These are phyloP conservation scores for Prinia subflava DNA, from an alignment of 2,113 vertebrate genomes.

Conservation along the genomic window DNA sequence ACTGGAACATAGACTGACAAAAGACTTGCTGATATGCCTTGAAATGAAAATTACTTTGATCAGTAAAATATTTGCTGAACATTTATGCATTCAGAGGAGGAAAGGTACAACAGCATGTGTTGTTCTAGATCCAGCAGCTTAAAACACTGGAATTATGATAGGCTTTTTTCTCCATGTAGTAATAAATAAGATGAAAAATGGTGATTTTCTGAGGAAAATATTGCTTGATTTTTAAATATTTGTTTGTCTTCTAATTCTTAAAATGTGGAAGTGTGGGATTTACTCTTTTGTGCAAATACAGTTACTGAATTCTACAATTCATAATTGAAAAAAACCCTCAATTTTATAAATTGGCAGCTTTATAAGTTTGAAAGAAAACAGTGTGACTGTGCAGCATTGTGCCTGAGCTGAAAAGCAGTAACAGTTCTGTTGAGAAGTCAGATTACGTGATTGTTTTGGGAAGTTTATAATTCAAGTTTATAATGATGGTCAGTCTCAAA, in stretches of 20 bases:
- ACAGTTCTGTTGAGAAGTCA: not conserved
- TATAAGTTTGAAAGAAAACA: not conserved
- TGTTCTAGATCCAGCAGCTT: not conserved
- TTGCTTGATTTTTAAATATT: not conserved
- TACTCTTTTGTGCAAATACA: not conserved
- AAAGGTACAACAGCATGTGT: not conserved
- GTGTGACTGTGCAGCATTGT: not conserved
- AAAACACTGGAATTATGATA: not conserved
- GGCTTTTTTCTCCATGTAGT: not conserved
- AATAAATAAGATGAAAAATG: not conserved
- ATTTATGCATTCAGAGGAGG: not conserved
- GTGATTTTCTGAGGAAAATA: not conserved
- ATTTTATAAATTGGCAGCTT: not conserved
- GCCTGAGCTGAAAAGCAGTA: not conserved
- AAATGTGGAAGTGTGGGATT: not conserved
- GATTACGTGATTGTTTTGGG: not conserved
- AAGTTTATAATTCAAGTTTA: not conserved
- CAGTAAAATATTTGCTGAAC: not conserved
- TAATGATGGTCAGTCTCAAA: not conserved
- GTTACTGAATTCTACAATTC: not conserved
- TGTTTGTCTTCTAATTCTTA: not conserved
- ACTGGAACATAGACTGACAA: not conserved
- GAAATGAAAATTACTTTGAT: not conserved
- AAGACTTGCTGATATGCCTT: not conserved
- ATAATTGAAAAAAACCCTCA: not conserved